Conservation (phyloP, 2,113 vertebrate species). For the Rhea pennata region DNA sequence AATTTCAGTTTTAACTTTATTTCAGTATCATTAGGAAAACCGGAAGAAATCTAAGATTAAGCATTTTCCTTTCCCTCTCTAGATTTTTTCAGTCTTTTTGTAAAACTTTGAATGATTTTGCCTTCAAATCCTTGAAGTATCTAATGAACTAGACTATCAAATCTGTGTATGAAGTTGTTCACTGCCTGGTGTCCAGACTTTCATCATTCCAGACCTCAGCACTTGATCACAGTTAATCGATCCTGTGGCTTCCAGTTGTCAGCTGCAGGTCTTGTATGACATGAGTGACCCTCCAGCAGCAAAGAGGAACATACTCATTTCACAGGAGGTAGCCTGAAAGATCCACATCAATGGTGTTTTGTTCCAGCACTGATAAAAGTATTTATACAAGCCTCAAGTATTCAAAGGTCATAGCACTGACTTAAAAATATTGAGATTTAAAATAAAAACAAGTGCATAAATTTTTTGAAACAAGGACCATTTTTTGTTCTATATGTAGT, state of each 20-base stretch:
- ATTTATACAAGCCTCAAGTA: neutral
- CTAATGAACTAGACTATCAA: neutral
- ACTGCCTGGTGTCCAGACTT: neutral
- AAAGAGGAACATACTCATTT: neutral
- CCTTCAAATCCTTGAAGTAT: neutral
- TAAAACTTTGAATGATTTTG: neutral
- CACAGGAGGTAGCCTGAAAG: neutral
- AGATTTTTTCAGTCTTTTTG: neutral
- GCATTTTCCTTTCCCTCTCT: neutral
- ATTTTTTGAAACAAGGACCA: neutral
- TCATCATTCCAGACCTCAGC: neutral
- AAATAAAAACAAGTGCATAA: neutral
- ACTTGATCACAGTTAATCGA: neutral
- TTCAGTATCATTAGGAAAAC: neutral
- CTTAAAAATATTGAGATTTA: neutral
- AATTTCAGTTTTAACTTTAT: neutral
- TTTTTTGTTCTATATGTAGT: neutral
- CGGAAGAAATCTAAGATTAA: neutral
- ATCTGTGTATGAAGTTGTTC: neutral
- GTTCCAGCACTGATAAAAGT: rapidly evolving
- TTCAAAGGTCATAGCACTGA: neutral
- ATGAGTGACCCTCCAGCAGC: neutral
- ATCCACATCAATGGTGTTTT: neutral
- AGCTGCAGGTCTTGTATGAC: neutral
- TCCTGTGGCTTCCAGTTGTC: neutral